These are phyloP conservation scores for Acrossocheilus fasciatus DNA, from an alignment of 2,797 vertebrate species.

Conservation along the genomic window DNA sequence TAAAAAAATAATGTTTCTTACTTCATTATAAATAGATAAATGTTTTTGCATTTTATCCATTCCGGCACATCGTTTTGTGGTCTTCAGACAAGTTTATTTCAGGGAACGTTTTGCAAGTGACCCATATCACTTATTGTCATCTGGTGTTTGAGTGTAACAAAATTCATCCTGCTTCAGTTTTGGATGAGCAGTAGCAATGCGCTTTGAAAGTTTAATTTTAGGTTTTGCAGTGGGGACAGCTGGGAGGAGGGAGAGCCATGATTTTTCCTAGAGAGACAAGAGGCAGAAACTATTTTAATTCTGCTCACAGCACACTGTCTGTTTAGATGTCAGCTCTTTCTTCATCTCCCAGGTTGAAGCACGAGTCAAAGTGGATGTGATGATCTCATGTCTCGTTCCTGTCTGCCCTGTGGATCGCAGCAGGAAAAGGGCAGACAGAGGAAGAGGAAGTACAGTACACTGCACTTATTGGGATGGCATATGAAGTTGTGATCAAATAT, in stretches of 20 bases:
- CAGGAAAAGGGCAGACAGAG: conserved; percentile 22
- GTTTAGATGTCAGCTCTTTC: conserved; percentile 47
- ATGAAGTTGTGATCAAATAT: conserved; percentile 17
- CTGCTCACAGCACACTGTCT: conserved; percentile 47
- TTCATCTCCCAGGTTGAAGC: conserved; percentile 28
- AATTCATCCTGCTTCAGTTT: conserved; percentile 10
- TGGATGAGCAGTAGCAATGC: conserved; percentile 20
- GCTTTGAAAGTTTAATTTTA: conserved; percentile 45
- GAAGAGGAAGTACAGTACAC: conserved; percentile 8
- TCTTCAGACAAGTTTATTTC: conserved; percentile 14
- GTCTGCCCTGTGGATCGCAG: conserved; percentile 36
- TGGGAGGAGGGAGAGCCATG: neutral
- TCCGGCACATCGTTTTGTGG: neutral
- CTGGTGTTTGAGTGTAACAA: conserved; percentile 19
- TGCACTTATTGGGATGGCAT: conserved; percentile 12
- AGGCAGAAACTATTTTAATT: conserved; percentile 48
- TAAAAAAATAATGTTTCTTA: neutral
- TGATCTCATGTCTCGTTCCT: conserved; percentile 34
- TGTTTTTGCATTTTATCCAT: neutral
- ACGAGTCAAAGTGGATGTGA: conserved; percentile 29
- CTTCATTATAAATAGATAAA: neutral
- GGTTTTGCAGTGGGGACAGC: conserved; percentile 35
- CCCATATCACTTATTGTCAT: neutral
- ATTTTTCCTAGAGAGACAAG: conserved; percentile 38
- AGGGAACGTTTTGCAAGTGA: neutral